Conservation (phyloP, 1,140 invertebrate genomes). For the Kradibia gibbosae region DNA sequence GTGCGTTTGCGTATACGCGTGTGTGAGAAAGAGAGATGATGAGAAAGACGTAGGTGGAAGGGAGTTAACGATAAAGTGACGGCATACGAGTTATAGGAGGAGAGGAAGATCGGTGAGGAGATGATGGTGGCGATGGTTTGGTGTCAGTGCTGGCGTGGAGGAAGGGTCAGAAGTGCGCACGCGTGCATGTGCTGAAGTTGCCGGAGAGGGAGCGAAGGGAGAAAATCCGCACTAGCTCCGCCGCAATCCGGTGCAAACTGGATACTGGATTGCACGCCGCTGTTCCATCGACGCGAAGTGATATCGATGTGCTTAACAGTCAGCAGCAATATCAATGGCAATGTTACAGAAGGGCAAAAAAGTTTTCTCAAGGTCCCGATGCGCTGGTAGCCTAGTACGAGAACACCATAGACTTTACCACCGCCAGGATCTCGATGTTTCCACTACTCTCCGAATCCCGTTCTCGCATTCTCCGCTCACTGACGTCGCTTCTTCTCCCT, state of each 20-base stretch:
- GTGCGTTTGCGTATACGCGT: no score
- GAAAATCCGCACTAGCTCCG: conserved; percentile 29
- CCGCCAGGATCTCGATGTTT: neutral
- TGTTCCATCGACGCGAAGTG: neutral
- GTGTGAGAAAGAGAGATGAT: neutral
- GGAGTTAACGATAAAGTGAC: no score
- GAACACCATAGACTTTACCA: no score
- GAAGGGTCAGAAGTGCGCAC: neutral
- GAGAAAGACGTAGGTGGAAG: neutral
- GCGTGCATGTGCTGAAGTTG: no score
- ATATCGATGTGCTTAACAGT: neutral
- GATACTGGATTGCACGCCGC: conserved; percentile 20
- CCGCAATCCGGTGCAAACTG: conserved; percentile 47
- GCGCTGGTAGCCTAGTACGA: no score
- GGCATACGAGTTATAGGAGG: no score
- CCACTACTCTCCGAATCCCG: no score
- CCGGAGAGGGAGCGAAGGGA: conserved; percentile 24
- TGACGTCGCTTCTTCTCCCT: neutral
- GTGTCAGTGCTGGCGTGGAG: neutral
- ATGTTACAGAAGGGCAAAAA: neutral
- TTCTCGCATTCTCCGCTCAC: neutral
- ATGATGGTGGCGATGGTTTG: neutral
- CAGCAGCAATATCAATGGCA: neutral
- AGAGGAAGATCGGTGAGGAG: neutral
- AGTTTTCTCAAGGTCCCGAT: neutral